phyloP scores from a whole-genome alignment of 2,888 invertebrate genomes.

The Saturnia japonica region DNA sequence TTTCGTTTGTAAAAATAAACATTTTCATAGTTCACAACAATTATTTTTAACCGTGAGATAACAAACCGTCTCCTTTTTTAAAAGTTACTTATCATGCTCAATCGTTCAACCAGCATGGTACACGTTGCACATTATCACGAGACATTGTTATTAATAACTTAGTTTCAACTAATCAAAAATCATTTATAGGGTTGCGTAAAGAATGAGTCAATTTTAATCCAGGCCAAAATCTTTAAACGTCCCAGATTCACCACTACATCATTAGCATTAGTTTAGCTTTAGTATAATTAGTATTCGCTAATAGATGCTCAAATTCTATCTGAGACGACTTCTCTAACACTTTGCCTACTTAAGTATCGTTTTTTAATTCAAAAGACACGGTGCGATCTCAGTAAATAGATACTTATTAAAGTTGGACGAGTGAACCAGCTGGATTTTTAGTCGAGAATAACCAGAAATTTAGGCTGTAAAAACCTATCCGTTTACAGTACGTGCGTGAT shows the following conservation, averaged over 20 bases:
- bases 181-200: background rate
- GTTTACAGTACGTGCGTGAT: conserved; percentile 9
- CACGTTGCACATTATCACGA: background rate
- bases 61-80: background rate
- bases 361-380: background rate
- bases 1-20: background rate
- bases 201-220: background rate
- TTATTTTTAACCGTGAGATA: background rate
- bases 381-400: background rate
- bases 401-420: background rate
- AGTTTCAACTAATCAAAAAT: background rate
- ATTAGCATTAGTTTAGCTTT: background rate
- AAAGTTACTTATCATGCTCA: background rate
- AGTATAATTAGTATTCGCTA: background rate
- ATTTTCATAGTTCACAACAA: background rate
- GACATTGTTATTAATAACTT: background rate
- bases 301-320: background rate
- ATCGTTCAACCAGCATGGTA: background rate
- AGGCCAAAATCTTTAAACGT: background rate
- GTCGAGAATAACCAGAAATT: background rate
- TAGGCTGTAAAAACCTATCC: background rate
- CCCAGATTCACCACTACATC: background rate
- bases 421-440: conserved; percentile 6
- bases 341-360: background rate
- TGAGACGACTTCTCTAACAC: background rate